Evolutionary conservation across 2,888 invertebrate genomes (phyloP).

Genomic region (Drosophila meridiana): DNA sequence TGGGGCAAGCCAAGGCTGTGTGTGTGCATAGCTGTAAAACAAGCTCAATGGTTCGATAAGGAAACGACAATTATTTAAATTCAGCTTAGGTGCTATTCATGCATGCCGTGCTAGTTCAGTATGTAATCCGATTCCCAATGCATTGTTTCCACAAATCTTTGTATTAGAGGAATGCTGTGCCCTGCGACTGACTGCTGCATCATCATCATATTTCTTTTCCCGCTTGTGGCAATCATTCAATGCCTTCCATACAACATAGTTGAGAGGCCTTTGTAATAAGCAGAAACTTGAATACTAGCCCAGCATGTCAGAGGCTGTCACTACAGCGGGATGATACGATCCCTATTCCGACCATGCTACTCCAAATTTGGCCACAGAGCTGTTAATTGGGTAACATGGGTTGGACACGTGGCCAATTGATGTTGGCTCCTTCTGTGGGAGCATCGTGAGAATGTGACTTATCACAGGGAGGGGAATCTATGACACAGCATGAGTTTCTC

Average conservation of each 20-base stretch:
- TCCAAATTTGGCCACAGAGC: background rate
- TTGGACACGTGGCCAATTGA: background rate
- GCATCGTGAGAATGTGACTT: background rate
- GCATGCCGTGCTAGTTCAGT: background rate
- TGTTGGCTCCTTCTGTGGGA: background rate
- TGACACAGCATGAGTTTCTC: background rate
- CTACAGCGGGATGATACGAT: background rate
- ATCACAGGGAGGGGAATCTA: background rate
- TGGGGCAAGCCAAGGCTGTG: background rate
- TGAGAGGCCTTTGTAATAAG: background rate
- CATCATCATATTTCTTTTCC: background rate
- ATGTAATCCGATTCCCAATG: background rate
- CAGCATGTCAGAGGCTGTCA: background rate
- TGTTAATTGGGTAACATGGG: background rate
- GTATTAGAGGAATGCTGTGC: background rate
- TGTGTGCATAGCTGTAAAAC: background rate
- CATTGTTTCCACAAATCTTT: background rate
- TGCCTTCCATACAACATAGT: background rate
- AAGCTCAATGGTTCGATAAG: constrained; percentile 32
- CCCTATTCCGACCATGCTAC: background rate
- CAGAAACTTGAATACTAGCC: background rate
- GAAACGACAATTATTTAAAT: constrained; percentile 8
- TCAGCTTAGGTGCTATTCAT: background rate
- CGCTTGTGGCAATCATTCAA: background rate
- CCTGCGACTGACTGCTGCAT: background rate